Base-by-base conservation (phyloP, 2,797 vertebrate species). In the Siniperca scherzeri region DNA sequence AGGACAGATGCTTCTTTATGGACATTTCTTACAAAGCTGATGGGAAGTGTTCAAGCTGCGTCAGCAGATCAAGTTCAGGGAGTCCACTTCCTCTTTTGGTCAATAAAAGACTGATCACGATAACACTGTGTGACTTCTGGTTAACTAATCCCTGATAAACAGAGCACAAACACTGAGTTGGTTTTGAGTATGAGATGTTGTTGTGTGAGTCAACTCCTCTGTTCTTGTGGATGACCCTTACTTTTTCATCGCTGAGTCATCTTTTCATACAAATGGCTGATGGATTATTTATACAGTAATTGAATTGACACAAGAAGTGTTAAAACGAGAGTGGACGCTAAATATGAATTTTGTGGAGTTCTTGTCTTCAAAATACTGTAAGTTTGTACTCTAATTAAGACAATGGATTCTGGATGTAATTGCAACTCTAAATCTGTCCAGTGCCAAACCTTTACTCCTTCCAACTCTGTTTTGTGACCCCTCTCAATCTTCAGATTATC, bases 151-250 rank as follows among this genome's bases (percentile, higher is more conserved):
- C 38, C 62, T 66, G 74, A 79, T 67, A 77, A 88, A 78, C 87
- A 81, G 73, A 74, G 80, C 77, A 90, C 84, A 82, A 82, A 86
- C 87, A 81, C 84, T 60, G 81, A 86, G 88, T 67, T 77, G 40
- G 61, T 72, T 85, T 82, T 75, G 61, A 78, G 75, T 64, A 77
- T 67, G 87, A 91, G 80, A 87, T 90, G 92, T 90, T 91, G 85
- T 92, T 91, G 82, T 86, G 80, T 94, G 90, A 95, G 80, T 94
- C 92, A 94, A 80, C 75, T 86, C 80, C 86, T 84, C 83, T 92
- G 91, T 93, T 93, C 88, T 91, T 89, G 89, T 90, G 69, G 90
- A 92, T 91, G 89, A 93, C 88, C 89, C 89, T 84, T 81, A 81
- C 38, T 89, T 84, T 82, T 81, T 89, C 80, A 83, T 38, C 74